Base-by-base conservation (phyloP, 1,140 invertebrate genomes). In the Ganaspis sp. region DNA sequence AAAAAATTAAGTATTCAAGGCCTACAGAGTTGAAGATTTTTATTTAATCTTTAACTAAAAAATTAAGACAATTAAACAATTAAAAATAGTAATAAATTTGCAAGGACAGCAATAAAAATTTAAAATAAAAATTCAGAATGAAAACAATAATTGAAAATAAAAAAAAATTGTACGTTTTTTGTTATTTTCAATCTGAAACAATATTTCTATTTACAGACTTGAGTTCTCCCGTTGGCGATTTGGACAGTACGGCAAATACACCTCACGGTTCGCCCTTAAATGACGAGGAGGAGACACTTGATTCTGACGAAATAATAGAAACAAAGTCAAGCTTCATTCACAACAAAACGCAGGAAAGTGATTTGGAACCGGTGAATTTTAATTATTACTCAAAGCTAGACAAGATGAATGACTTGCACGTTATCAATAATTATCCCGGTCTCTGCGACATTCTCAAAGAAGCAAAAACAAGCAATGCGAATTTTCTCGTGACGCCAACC, bases 401-500 rank as follows among this genome's bases (percentile, higher is more conserved):
- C 17, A 87, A 84, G 15, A 64, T 89, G 4, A 85, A 64, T 9
- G 54, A 17, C 54, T 87, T 0, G 81, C 86, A 74, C n/a, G 54
- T 9, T 3, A 82, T 49, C 15, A 49, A 49, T 82, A 82, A 15
- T 87, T 64, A 64, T 29, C 54, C 54, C 15, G 54, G 86, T 19
- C 85, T 94, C 29, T 92, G 93, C 76, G 93, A 94, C 76, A 93
- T 94, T 78, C 87, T 93, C 15, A 94, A 95, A 85, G 93, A 74
- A 9, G 92, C 93, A 0, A 94, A 94, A 87, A 94, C 93, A 6
- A 92, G 93, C 29, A 94, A 94, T 83, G 93, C 93, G 0, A 94
- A 94, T 87, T 93, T 95, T 29, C 86, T 94, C 9, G 92, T 92
- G 2, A 92, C 90, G 0, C 90, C 92, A 70, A 88, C 91, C 77